A percentile compares a stretch with the other conserved stretches of the same genome.
phyloP scores from a whole-genome alignment of 2,888 invertebrate genomes.

The Dyspetes luteomarginatus region DNA sequence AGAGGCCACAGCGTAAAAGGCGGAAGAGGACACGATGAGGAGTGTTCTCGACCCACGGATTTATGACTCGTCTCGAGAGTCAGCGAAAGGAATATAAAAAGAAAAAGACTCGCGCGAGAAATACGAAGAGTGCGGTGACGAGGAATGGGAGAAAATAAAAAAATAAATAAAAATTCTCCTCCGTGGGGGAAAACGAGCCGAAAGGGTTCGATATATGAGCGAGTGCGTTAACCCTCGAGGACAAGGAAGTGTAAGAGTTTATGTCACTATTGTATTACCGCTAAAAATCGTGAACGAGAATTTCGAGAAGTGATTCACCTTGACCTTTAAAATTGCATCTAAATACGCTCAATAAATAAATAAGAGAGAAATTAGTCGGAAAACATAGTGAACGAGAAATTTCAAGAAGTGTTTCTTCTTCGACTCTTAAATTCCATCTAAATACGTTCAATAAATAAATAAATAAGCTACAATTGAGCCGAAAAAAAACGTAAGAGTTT shows the following conservation, averaged over 20 bases:
- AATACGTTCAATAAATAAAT: too few relatives aligned
- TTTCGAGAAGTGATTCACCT: slow-evolving; percentile 1
- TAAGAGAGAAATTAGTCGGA: too few relatives aligned
- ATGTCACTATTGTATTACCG: too few relatives aligned
- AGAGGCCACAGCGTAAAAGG: slow-evolving; percentile 1
- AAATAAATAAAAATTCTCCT: background rate
- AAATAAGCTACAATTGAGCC: too few relatives aligned
- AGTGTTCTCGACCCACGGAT: slow-evolving; percentile 45
- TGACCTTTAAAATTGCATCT: too few relatives aligned
- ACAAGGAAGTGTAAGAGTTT: background rate
- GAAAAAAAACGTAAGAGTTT: too few relatives aligned
- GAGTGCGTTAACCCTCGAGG: slow-evolving; percentile 4
- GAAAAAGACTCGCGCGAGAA: background rate
- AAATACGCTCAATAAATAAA: too few relatives aligned
- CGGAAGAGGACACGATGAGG: background rate
- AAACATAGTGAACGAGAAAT: too few relatives aligned
- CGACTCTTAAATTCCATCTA: too few relatives aligned
- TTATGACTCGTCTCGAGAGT: slow-evolving; percentile 45
- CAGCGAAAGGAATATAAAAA: slow-evolving; percentile 12
- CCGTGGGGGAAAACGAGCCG: background rate
- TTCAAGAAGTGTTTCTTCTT: too few relatives aligned
- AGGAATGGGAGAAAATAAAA: background rate
- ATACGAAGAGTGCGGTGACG: background rate
- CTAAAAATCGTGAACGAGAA: too few relatives aligned
- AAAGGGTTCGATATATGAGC: background rate